Conservation (phyloP, 2,113 vertebrate species). For the Catharus minimus region DNA sequence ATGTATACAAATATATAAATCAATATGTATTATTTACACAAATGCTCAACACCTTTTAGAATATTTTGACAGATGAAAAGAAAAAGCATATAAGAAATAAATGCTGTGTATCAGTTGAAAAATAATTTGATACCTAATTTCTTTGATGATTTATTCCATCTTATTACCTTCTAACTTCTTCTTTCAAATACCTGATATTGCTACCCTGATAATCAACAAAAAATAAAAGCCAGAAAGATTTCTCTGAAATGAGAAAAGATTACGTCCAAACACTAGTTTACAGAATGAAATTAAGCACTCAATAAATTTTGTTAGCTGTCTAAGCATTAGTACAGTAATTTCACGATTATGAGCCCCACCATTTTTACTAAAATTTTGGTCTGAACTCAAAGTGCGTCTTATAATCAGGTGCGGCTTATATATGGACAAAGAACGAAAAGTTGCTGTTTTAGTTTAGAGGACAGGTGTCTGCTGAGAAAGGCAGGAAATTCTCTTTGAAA, state of each 20-base stretch:
- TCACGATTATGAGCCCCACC: too few relatives aligned
- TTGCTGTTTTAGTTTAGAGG: too few relatives aligned
- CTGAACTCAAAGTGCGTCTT: too few relatives aligned
- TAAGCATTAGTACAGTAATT: neutral
- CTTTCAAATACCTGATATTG: neutral
- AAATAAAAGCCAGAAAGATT: neutral
- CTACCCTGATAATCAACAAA: neutral
- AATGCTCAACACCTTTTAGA: neutral
- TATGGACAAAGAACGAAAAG: too few relatives aligned
- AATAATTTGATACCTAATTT: neutral
- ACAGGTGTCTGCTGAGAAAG: too few relatives aligned
- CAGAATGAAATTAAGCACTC: neutral
- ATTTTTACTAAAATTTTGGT: too few relatives aligned
- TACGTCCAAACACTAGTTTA: neutral
- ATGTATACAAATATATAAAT: neutral
- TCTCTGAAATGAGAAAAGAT: neutral
- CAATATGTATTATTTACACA: neutral
- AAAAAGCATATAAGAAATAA: neutral
- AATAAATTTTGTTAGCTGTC: neutral
- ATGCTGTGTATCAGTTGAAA: neutral
- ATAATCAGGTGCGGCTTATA: too few relatives aligned
- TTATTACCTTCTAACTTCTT: neutral
- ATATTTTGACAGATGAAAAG: neutral
- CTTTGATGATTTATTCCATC: neutral
- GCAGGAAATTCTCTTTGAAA: too few relatives aligned